Conservation (phyloP, 2,113 vertebrate species). For the Thymallus thymallus region DNA sequence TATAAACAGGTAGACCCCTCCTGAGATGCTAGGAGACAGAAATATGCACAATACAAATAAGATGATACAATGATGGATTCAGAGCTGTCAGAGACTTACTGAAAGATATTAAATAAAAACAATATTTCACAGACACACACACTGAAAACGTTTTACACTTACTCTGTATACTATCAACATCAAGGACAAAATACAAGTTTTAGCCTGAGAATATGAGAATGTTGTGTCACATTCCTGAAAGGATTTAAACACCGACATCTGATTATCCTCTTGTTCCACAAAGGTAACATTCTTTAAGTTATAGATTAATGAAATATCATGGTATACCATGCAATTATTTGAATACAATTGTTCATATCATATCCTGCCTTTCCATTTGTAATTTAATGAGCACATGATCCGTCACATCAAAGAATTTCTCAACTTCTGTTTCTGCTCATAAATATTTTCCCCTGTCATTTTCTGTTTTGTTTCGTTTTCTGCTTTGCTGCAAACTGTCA, state of each 20-base stretch:
- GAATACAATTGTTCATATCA: slow-evolving; percentile 13
- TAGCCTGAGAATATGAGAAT: not conserved
- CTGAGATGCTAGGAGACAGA: not conserved
- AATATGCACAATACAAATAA: not conserved
- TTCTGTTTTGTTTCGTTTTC: slow-evolving; percentile 44
- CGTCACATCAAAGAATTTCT: slow-evolving; percentile 64
- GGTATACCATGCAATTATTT: slow-evolving; percentile 36
- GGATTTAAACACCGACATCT: not conserved
- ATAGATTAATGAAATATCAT: slow-evolving; percentile 35
- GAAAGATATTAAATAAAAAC: not conserved
- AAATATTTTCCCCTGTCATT: slow-evolving; percentile 52
- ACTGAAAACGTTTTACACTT: slow-evolving; percentile 5
- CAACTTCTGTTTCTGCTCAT: slow-evolving; percentile 7
- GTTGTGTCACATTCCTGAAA: slow-evolving; percentile 14
- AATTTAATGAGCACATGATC: slow-evolving; percentile 63
- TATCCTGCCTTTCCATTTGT: slow-evolving; percentile 43
- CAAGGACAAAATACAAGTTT: slow-evolving; percentile 28
- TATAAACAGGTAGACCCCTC: slow-evolving; percentile 8
- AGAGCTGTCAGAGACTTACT: not conserved
- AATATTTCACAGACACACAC: not conserved
- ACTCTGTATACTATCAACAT: slow-evolving; percentile 6
- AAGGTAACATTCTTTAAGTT: slow-evolving; percentile 1
- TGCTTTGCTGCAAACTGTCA: slow-evolving; percentile 48
- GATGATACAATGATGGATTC: not conserved
- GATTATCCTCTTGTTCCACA: not conserved